Evolutionary conservation across 2,797 vertebrate species (phyloP), one percentile per base, ranked within the genome.

Genomic region (Pitangus sulphuratus): DNA sequence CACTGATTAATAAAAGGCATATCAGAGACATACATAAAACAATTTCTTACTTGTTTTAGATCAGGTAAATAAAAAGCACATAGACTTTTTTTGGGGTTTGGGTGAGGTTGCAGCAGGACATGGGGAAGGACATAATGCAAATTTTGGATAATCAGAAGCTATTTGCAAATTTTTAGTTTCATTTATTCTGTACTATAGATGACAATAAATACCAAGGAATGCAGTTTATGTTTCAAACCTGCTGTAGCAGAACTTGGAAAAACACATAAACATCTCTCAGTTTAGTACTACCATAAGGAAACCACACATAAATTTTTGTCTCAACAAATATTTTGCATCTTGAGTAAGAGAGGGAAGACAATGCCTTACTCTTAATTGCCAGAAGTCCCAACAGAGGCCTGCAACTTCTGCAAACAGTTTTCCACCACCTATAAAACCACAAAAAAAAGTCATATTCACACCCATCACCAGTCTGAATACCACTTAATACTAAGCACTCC

Each of bases 321-420:
- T 31, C 13, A 83, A 47, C 26, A 79, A 71, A 42, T 1, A 20
- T 33, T 58, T 85, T 11, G 11, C 22, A 48, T 6, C 24, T 44
- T 20, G 11, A 47, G 4, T 28, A 69, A 37, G 2, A 53, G 28
- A 81, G 6, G 8, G 14, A 51, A 87, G n/a, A 65, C 24, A 69
- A 74, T 8, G 8, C 8, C 25, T 68, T 22, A 56, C 11, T 30
- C 5, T 6, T 20, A 58, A 37, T 5, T 30, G 8, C 15, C 31
- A 25, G 42, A 44, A 65, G 12, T 56, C 58, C 31, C 15, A 40
- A 33, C 3, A 45, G 37, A 0, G 0, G 24, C 11, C 44, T 39
- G 4, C 9, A 72, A 65, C 11, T 39, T 15, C 51, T 50, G 25
- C 16, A 20, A 90, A 33, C 6, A 5, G 22, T 58, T 31, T 58